phyloP scores from a whole-genome alignment of 2,797 vertebrate species.

The Delichon dasypus region DNA sequence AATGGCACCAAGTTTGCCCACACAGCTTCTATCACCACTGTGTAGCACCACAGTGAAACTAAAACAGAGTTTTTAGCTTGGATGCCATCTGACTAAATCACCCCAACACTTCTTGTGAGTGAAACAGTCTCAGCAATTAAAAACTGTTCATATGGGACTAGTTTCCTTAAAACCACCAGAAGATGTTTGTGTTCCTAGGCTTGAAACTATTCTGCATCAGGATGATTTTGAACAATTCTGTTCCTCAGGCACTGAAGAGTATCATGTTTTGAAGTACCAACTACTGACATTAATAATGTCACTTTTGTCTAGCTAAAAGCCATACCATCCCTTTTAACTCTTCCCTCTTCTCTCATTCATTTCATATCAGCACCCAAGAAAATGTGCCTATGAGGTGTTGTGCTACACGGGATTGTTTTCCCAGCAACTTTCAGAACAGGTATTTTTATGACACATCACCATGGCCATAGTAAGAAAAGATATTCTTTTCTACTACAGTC shows the following conservation, averaged over 20 bases:
- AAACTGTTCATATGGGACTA: not conserved
- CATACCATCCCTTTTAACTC: not conserved
- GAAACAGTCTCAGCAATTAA: not conserved
- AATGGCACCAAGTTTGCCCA: not conserved
- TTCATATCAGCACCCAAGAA: not conserved
- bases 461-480: not conserved
- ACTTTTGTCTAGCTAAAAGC: not conserved
- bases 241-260: not conserved
- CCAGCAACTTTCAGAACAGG: not conserved
- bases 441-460: not conserved
- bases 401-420: not conserved
- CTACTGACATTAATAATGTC: not conserved
- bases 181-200: not conserved
- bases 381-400: not conserved
- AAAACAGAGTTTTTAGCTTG: not conserved
- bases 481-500: not conserved
- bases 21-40: not conserved
- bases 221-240: not conserved
- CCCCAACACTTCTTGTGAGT: not conserved
- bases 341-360: not conserved
- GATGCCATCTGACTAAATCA: not conserved
- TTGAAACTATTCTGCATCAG: not conserved
- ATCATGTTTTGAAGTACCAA: not conserved
- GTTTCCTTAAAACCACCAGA: not conserved
- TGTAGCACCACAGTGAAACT: not conserved